A percentile compares a stretch with the other conserved stretches of the same genome.
phyloP scores from a whole-genome alignment of 1,140 invertebrate genomes.

The Drosophila navojoa region DNA sequence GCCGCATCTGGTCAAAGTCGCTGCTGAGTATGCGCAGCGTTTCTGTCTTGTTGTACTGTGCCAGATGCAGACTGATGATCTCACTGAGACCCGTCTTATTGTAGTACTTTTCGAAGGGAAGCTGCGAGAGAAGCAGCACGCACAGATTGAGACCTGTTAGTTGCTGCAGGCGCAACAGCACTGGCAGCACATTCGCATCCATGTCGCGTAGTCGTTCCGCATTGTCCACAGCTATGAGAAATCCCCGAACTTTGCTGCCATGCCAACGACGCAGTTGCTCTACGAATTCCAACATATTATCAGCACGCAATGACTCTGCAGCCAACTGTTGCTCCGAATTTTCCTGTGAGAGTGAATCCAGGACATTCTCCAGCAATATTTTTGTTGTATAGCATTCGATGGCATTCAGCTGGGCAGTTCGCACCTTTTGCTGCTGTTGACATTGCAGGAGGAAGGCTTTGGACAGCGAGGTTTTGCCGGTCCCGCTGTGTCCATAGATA shows the following conservation, averaged over 20 bases:
- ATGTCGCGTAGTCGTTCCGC: slow-evolving; percentile 90
- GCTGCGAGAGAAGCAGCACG: slow-evolving; percentile 90
- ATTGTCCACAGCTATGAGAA: slow-evolving; percentile 90
- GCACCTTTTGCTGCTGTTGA: slow-evolving; percentile 85
- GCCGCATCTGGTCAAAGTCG: slow-evolving; percentile 71
- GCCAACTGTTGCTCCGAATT: neutral
- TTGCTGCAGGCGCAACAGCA: slow-evolving; percentile 90
- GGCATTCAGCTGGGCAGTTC: slow-evolving; percentile 90
- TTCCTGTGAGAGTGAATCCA: slow-evolving; percentile 85
- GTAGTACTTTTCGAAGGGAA: slow-evolving; percentile 92
- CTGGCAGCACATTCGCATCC: slow-evolving; percentile 89
- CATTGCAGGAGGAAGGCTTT: slow-evolving; percentile 85
- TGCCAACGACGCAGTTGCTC: slow-evolving; percentile 83
- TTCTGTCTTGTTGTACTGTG: slow-evolving; percentile 92
- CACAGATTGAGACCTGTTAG: slow-evolving; percentile 89
- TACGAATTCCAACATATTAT: slow-evolving; percentile 90
- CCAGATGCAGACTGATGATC: slow-evolving; percentile 90
- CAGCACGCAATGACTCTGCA: slow-evolving; percentile 85
- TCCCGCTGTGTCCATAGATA: slow-evolving; percentile 91
- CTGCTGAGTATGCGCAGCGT: slow-evolving; percentile 89
- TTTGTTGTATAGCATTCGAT: slow-evolving; percentile 91
- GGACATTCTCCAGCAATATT: slow-evolving; percentile 91
- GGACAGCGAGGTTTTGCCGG: slow-evolving; percentile 91
- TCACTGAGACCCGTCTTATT: slow-evolving; percentile 88
- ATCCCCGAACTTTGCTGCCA: slow-evolving; percentile 1